Evolutionary conservation across 2,797 vertebrate species (phyloP).

Genomic region (Aphelocoma californica): DNA sequence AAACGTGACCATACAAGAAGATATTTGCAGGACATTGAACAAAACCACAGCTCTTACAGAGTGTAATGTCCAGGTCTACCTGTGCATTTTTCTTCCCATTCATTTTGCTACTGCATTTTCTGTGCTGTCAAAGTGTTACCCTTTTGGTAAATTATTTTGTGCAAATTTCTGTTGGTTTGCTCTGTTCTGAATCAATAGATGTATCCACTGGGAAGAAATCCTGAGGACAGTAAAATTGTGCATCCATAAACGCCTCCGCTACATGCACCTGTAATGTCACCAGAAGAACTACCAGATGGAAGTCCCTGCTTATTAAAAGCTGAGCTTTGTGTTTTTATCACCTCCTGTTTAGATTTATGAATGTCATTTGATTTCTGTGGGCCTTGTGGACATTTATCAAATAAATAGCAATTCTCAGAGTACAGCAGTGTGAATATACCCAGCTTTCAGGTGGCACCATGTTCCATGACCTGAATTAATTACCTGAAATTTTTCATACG

Average conservation of each 20-base stretch:
- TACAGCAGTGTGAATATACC: neutral
- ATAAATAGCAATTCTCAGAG: slow-evolving; percentile 6
- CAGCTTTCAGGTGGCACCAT: neutral
- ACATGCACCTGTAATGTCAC: neutral
- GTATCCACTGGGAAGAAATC: neutral
- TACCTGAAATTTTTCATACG: neutral
- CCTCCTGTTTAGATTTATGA: slow-evolving; percentile 21
- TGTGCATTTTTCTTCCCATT: neutral
- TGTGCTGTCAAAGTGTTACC: neutral
- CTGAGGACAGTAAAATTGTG: neutral
- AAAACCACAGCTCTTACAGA: neutral
- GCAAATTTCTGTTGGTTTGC: neutral
- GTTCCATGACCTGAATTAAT: slow-evolving; percentile 14
- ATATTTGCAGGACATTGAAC: neutral
- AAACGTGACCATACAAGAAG: neutral
- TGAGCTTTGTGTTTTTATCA: neutral
- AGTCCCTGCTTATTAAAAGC: slow-evolving; percentile 14
- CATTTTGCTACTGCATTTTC: neutral
- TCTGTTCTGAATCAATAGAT: neutral
- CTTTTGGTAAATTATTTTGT: neutral
- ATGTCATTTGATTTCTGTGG: neutral
- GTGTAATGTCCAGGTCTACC: neutral
- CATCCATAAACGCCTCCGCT: neutral
- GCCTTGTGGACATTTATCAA: slow-evolving; percentile 14
- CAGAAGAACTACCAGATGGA: slow-evolving; percentile 2